Base-by-base conservation (phyloP, 2,888 invertebrate species). In the Eupithecia subumbrata region DNA sequence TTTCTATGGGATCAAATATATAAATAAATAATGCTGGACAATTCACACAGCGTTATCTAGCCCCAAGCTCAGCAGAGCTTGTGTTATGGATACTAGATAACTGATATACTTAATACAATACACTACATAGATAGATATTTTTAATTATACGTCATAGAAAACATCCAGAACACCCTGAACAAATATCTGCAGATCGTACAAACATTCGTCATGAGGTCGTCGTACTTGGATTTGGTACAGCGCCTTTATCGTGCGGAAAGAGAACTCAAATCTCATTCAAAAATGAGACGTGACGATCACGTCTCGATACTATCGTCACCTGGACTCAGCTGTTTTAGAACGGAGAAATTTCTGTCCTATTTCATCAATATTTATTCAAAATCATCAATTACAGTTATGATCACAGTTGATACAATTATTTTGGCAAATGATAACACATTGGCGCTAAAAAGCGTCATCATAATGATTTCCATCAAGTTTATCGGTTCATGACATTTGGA, bases 401-500 rank as follows among this genome's bases (percentile, higher is more conserved):
- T 30, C 68, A 43, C 68, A 40, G 40, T 40, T 25, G 9, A 14
- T 64, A 64, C 34, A 43, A 68, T 14, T 25, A 43, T 67, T 68
- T 40, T 45, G 25, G 43, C 43, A 43, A 68, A 37, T 34, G 4
- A n/a, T 66, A 11, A 30, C 12, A 9, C 11, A 66, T 34, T 43
- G 40, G n/a, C 69, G 69, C 43, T 43, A 45, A 7, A 5, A 63
- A 60, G 48, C 34, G 60, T 64, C 64, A 69, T 75, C 45, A 69
- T 75, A n/a, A 73, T 73, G 40, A 73, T 25, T 48, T 34, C 60
- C 63, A 68, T 63, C 67, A 71, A n/a, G 45, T 34, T 69, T 69
- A 73, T 77, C 72, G 40, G 30, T 30, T 52, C 63, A 43, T 16
- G 63, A 69, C 7, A 68, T 1, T 77, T 77, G 77, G 77, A 73